Percentiles rank a stretch among this genome's conserved stretches.
Conservation (phyloP, 2,888 invertebrate species). For the Tetheella fluctuosa region DNA sequence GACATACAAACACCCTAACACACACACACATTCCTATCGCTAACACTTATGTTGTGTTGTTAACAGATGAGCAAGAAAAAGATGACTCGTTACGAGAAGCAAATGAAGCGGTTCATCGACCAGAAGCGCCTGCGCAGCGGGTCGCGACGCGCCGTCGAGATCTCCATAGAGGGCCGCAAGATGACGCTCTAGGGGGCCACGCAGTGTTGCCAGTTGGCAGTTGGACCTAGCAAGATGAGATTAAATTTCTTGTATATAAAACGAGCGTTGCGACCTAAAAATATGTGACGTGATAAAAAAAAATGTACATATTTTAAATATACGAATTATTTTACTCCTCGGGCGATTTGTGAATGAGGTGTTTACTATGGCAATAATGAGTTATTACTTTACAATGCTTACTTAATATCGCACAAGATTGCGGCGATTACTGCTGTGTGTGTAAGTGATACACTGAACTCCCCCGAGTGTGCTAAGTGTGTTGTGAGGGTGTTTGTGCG, state of each 20-base stretch:
- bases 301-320: no score
- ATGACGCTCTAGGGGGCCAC: conserved; percentile 90
- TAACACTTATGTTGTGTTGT: no score
- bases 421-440: no score
- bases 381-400: not conserved
- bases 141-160: conserved; percentile 93
- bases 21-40: no score
- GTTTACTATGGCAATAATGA: not conserved
- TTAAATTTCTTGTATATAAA: not conserved
- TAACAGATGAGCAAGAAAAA: conserved; percentile 91
- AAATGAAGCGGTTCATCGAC: conserved; percentile 95
- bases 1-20: no score
- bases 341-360: not conserved
- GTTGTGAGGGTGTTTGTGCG: not conserved
- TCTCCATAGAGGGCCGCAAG: conserved; percentile 98
- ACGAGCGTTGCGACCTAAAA: not conserved
- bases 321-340: no score
- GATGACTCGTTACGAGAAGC: conserved; percentile 95
- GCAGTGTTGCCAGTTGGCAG: no score
- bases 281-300: not conserved
- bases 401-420: no score
- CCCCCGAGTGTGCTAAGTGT: no score
- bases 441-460: no score
- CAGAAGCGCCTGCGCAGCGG: conserved; percentile 91
- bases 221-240: not conserved